A percentile compares a stretch with the other conserved stretches of the same genome.
Conservation (phyloP, 1,140 invertebrate genomes). For the Glossosoma conforme region DNA sequence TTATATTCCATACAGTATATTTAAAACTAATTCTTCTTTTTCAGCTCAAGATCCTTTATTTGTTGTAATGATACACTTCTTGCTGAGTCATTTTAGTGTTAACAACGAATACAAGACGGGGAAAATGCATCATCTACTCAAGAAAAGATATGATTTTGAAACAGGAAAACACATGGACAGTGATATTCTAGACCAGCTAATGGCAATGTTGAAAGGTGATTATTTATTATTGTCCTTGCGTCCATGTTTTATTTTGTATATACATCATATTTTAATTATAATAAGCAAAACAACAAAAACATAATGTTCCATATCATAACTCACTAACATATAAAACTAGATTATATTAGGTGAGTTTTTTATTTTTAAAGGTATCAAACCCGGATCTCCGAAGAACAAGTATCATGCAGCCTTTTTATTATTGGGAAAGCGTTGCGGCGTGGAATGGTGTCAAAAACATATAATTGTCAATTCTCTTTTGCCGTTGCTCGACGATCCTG, state of each 20-base stretch:
- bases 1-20: constrained; percentile 6
- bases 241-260: neutral
- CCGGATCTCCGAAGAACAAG: constrained; percentile 37
- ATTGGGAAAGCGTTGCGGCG: constrained; percentile 41
- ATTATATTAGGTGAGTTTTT: neutral
- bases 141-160: constrained; percentile 39
- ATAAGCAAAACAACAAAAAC: neutral
- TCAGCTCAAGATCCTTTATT: constrained; percentile 44
- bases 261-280: neutral
- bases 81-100: constrained; percentile 40
- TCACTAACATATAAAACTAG: neutral
- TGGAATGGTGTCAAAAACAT: constrained; percentile 42
- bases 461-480: constrained; percentile 40
- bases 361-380: constrained; percentile 36
- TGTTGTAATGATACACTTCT: constrained; percentile 40
- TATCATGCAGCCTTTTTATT: constrained; percentile 38
- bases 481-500: constrained; percentile 39
- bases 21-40: constrained; percentile 26
- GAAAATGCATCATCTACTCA: constrained; percentile 37
- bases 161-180: constrained; percentile 43
- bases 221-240: neutral
- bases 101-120: constrained; percentile 33
- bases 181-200: constrained; percentile 38
- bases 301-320: too few species aligned
- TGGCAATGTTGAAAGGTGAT: constrained; percentile 5